These are phyloP conservation scores for Himalopsyche phryganea DNA, from an alignment of 1,140 invertebrate species.

Conservation along the genomic window DNA sequence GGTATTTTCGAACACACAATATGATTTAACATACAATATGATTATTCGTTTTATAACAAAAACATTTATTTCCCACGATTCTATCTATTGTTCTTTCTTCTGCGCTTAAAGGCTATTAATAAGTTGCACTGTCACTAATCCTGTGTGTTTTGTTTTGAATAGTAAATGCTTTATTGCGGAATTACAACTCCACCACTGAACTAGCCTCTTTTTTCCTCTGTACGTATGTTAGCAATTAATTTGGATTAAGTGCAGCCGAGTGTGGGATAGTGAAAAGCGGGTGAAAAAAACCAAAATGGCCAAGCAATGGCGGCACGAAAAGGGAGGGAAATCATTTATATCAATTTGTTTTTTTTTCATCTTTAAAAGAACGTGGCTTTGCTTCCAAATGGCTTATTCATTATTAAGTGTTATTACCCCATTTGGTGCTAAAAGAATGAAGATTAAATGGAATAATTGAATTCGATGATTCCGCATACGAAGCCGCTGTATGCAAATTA, in stretches of 20 bases:
- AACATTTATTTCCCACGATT: no score
- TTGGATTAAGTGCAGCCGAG: slow-evolving; percentile 20
- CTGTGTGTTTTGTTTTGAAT: background rate
- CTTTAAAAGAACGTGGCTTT: background rate
- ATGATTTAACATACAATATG: no score
- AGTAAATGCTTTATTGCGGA: background rate
- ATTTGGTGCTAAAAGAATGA: no score
- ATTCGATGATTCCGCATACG: no score
- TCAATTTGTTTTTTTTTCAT: slow-evolving; percentile 21
- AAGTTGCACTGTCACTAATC: background rate
- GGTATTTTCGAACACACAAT: no score
- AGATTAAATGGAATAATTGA: no score
- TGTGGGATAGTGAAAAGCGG: slow-evolving; percentile 17
- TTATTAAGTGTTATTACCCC: background rate
- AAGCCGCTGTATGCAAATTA: no score
- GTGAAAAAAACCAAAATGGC: slow-evolving; percentile 12
- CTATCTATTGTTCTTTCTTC: no score
- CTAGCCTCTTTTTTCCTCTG: background rate
- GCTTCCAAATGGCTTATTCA: background rate
- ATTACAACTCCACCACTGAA: background rate
- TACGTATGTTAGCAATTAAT: slow-evolving; percentile 18
- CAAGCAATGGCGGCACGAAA: background rate
- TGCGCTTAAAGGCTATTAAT: no score
- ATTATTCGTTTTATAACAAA: no score
- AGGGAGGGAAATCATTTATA: slow-evolving; percentile 14